These are phyloP conservation scores for Hypena proboscidalis DNA, from an alignment of 2,888 invertebrate species.

Conservation along the genomic window DNA sequence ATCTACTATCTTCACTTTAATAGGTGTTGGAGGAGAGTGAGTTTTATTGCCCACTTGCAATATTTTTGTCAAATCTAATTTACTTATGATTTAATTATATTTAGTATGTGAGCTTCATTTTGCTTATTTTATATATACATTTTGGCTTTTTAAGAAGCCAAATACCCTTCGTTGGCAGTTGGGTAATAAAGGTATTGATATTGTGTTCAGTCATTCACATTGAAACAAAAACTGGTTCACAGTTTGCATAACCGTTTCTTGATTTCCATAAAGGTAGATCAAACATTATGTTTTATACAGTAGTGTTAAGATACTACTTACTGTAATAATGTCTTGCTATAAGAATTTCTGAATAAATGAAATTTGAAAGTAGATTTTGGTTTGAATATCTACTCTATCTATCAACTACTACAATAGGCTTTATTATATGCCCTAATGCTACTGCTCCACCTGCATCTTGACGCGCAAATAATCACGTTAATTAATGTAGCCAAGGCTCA, in stretches of 20 bases:
- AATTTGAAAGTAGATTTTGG: constrained; percentile 71
- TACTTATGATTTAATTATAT: constrained; percentile 15
- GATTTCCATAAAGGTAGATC: constrained; percentile 37
- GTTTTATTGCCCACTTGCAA: constrained; percentile 15
- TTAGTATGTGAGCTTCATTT: constrained; percentile 9
- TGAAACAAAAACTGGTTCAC: constrained; percentile 12
- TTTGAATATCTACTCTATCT: too few relatives aligned
- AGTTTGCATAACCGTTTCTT: constrained; percentile 11
- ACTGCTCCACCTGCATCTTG: too few relatives aligned
- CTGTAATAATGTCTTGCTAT: constrained; percentile 67
- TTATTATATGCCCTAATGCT: too few relatives aligned
- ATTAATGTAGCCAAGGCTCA: too few relatives aligned
- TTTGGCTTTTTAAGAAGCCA: constrained; percentile 2
- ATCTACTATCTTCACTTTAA: constrained; percentile 3
- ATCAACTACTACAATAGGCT: too few relatives aligned
- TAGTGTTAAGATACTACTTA: constrained; percentile 66
- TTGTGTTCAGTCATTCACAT: constrained; percentile 23
- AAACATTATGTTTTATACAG: constrained; percentile 57
- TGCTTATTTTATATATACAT: constrained; percentile 3
- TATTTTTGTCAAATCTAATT: constrained; percentile 17
- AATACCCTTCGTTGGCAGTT: too few relatives aligned
- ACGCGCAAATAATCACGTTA: too few relatives aligned
- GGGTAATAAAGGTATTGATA: constrained; percentile 4
- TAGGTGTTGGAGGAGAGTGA: constrained; percentile 4
- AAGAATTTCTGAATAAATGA: constrained; percentile 73